Percentiles rank a stretch among this genome's conserved stretches.
Conservation (phyloP, 2,113 vertebrate species). For the Dermatemys mawii region DNA sequence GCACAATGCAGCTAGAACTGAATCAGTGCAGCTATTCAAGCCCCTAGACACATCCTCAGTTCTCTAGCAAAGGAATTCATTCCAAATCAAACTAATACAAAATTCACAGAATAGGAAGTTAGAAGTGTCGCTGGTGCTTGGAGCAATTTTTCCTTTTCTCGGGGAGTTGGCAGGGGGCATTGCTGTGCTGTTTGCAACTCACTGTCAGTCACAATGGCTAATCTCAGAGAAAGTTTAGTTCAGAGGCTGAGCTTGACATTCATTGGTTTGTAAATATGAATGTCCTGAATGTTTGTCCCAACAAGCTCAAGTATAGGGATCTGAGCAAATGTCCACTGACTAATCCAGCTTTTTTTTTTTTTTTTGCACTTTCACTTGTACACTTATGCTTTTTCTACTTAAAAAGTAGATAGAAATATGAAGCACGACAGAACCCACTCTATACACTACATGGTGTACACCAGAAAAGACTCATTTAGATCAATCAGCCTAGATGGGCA, state of each 20-base stretch:
- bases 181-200: slow-evolving; percentile 58
- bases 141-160: slow-evolving; percentile 15
- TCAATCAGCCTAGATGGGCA: no score
- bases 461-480: neutral
- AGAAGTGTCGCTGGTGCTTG: slow-evolving; percentile 41
- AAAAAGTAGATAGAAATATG: neutral
- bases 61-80: slow-evolving; percentile 56
- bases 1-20: slow-evolving; percentile 3
- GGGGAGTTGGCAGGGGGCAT: neutral
- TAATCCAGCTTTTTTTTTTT: slow-evolving; percentile 41
- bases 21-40: slow-evolving; percentile 26
- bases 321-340: slow-evolving; percentile 36
- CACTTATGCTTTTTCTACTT: neutral
- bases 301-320: slow-evolving; percentile 20
- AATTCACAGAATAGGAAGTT: slow-evolving; percentile 63
- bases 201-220: slow-evolving; percentile 51
- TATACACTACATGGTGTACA: neutral
- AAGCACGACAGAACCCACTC: neutral
- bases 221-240: slow-evolving; percentile 63
- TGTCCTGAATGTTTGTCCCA: slow-evolving; percentile 35
- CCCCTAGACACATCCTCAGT: slow-evolving; percentile 53
- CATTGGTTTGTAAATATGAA: slow-evolving; percentile 61
- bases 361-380: neutral
- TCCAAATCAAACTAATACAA: slow-evolving; percentile 62
- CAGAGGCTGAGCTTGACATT: slow-evolving; percentile 48